Evolutionary conservation across 2,113 vertebrate species (phyloP).

Genomic region (Tychaedon coryphoeus): DNA sequence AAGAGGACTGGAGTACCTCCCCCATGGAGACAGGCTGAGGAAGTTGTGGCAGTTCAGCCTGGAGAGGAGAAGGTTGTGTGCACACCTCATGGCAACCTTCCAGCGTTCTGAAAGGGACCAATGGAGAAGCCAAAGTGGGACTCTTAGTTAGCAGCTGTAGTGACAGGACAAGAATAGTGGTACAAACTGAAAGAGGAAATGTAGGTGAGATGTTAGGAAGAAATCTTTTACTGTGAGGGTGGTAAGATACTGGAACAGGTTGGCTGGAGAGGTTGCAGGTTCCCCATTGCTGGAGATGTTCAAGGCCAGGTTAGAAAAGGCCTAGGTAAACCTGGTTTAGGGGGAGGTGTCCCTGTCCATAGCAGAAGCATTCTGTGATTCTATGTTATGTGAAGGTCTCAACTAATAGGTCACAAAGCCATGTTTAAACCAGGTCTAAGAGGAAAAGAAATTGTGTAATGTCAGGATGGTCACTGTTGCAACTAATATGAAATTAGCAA

Average conservation of each 20-base stretch:
- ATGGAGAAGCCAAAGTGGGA: neutral
- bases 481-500: neutral
- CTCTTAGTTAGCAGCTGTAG: neutral
- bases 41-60: neutral
- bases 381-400: neutral
- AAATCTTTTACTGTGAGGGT: neutral
- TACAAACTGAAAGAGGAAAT: neutral
- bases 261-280: neutral
- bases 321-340: neutral
- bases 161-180: neutral
- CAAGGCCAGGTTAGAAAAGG: neutral
- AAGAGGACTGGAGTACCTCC: neutral
- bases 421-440: neutral
- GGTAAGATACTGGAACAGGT: neutral
- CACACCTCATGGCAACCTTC: neutral
- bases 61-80: neutral
- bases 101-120: neutral
- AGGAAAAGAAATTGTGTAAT: neutral
- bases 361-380: neutral
- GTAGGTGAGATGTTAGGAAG: neutral
- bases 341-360: neutral
- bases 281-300: neutral
- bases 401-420: neutral
- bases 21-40: neutral
- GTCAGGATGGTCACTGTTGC: neutral